Evolutionary conservation across 1,140 invertebrate genomes (phyloP).

Genomic region (Drosophila busckii): DNA sequence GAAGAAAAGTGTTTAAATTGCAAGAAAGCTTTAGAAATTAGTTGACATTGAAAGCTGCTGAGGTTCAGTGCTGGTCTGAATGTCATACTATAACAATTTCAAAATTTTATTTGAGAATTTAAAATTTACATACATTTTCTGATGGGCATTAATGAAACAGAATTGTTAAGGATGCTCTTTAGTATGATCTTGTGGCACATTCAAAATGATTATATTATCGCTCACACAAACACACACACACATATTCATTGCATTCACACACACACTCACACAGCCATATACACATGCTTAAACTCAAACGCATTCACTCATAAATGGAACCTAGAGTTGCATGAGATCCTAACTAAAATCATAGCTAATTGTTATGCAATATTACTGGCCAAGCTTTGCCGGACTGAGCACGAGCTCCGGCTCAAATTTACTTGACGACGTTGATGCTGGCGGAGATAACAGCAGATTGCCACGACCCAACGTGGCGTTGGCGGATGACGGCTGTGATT

Average conservation of each 20-base stretch:
- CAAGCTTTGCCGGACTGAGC: slow-evolving; percentile 78
- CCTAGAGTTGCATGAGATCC: slow-evolving; percentile 40
- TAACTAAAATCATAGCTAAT: slow-evolving; percentile 64
- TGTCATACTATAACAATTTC: neutral
- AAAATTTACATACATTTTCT: neutral
- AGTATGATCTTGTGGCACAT: slow-evolving; percentile 57
- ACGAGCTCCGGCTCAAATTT: slow-evolving; percentile 75
- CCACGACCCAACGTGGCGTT: slow-evolving; percentile 44
- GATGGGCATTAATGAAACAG: slow-evolving; percentile 9
- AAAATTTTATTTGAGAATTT: neutral
- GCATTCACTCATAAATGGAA: slow-evolving; percentile 18
- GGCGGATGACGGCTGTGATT: slow-evolving; percentile 64
- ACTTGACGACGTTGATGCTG: slow-evolving; percentile 28
- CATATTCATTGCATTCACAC: slow-evolving; percentile 4
- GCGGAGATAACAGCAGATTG: slow-evolving; percentile 23
- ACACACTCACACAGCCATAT: slow-evolving; percentile 3
- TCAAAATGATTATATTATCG: slow-evolving; percentile 54
- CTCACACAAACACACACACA: slow-evolving; percentile 23
- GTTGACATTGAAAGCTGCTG: slow-evolving; percentile 49
- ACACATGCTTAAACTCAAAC: slow-evolving; percentile 6
- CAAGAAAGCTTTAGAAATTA: slow-evolving; percentile 18
- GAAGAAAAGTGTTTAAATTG: slow-evolving; percentile 1
- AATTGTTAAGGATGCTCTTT: slow-evolving; percentile 4
- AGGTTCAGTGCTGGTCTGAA: slow-evolving; percentile 18
- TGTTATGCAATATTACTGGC: slow-evolving; percentile 57